phyloP scores from a whole-genome alignment of 2,888 invertebrate species.

The Spodoptera exigua region DNA sequence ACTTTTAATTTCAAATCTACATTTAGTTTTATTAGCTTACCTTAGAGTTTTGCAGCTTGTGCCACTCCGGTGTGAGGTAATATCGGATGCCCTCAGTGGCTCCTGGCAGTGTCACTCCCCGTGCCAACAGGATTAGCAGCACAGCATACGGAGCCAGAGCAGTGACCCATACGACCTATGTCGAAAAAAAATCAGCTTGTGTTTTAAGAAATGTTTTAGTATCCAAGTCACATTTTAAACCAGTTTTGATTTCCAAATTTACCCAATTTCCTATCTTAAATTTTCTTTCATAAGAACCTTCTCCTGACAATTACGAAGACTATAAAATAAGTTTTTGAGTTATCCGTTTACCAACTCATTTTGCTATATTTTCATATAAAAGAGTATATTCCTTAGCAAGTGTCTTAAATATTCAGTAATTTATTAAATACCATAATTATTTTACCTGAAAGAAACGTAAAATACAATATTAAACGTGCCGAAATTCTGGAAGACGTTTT shows the following conservation, averaged over 20 bases:
- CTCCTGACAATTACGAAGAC: too few species aligned
- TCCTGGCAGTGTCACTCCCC: conserved; percentile 96
- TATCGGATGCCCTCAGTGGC: conserved; percentile 95
- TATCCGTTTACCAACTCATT: too few species aligned
- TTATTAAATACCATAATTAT: not conserved
- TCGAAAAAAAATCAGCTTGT: too few species aligned
- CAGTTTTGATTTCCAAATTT: too few species aligned
- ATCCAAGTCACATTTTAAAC: too few species aligned
- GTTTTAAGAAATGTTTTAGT: too few species aligned
- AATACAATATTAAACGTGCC: not conserved
- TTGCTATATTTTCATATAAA: too few species aligned
- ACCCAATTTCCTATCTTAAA: too few species aligned
- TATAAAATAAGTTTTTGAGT: too few species aligned
- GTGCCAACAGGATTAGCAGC: conserved; percentile 94
- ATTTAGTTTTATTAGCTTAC: conserved; percentile 76
- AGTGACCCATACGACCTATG: conserved; percentile 97
- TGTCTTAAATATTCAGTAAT: not conserved
- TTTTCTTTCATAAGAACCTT: too few species aligned
- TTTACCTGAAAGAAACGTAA: not conserved
- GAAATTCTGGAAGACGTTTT: not conserved
- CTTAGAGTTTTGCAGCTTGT: conserved; percentile 93
- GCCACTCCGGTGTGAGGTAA: conserved; percentile 97
- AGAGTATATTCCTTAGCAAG: too few species aligned
- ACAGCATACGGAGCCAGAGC: conserved; percentile 97
- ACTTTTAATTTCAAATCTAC: too few species aligned